Conservation (phyloP, 1,140 invertebrate genomes). For the Sesamia nonagrioides region DNA sequence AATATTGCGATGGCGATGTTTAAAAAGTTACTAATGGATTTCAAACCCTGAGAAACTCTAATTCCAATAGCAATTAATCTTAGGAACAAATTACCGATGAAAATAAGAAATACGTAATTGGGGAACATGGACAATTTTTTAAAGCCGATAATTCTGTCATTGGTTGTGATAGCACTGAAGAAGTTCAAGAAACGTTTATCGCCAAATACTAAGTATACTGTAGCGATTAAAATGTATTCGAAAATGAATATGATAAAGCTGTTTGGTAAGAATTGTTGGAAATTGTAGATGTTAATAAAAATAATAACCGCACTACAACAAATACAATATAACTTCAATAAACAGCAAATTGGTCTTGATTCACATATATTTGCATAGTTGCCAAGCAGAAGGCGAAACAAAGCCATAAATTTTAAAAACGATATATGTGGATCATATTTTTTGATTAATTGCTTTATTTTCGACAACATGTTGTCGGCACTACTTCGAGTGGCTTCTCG, state of each 20-base stretch:
- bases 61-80: neutral
- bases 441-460: neutral
- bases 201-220: neutral
- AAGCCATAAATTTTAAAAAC: neutral
- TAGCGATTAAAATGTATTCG: neutral
- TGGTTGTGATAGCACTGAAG: neutral
- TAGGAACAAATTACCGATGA: neutral
- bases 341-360: neutral
- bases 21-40: neutral
- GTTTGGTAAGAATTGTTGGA: neutral
- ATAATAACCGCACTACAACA: neutral
- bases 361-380: neutral
- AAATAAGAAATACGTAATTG: neutral
- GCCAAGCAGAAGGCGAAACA: neutral
- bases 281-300: no score
- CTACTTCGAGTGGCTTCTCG: no score
- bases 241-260: no score
- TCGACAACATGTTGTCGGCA: neutral
- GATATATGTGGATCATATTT: neutral
- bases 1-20: neutral
- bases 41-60: neutral
- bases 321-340: neutral
- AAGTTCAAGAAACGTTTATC: neutral
- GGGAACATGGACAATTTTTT: neutral
- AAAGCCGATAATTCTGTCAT: neutral